phyloP scores from a whole-genome alignment of 2,888 invertebrate species.

The Strigamia crassipes region DNA sequence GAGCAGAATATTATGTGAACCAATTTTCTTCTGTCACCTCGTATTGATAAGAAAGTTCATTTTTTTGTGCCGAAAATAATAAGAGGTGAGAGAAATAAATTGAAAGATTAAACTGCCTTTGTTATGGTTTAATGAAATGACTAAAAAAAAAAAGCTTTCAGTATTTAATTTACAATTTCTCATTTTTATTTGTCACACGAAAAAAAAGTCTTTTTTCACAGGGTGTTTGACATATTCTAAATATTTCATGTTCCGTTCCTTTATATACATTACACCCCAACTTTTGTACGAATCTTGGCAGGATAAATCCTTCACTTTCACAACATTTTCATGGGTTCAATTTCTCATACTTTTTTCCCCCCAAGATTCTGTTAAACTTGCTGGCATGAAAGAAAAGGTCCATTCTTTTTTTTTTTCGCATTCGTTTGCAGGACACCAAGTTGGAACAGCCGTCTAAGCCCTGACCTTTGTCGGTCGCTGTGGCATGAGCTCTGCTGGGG shows the following conservation, averaged over 20 bases:
- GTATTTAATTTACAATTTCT: neutral
- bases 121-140: neutral
- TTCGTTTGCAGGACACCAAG: slow-evolving; percentile 35
- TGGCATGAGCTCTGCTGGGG: slow-evolving; percentile 24
- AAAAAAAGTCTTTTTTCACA: neutral
- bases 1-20: slow-evolving; percentile 7
- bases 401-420: slow-evolving; percentile 24
- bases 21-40: neutral
- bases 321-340: neutral
- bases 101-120: neutral
- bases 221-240: neutral
- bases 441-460: slow-evolving; percentile 35
- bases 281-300: neutral
- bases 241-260: neutral
- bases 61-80: neutral
- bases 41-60: slow-evolving; percentile 22
- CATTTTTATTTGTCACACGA: neutral
- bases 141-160: neutral
- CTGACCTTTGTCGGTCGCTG: slow-evolving; percentile 27
- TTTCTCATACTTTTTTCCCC: slow-evolving; percentile 3
- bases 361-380: slow-evolving; percentile 3
- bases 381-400: neutral
- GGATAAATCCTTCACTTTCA: slow-evolving; percentile 17
- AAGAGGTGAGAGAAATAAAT: slow-evolving; percentile 25
- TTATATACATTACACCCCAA: neutral